These are phyloP conservation scores for Clunio marinus DNA, from an alignment of 2,888 invertebrate species.

Conservation along the genomic window DNA sequence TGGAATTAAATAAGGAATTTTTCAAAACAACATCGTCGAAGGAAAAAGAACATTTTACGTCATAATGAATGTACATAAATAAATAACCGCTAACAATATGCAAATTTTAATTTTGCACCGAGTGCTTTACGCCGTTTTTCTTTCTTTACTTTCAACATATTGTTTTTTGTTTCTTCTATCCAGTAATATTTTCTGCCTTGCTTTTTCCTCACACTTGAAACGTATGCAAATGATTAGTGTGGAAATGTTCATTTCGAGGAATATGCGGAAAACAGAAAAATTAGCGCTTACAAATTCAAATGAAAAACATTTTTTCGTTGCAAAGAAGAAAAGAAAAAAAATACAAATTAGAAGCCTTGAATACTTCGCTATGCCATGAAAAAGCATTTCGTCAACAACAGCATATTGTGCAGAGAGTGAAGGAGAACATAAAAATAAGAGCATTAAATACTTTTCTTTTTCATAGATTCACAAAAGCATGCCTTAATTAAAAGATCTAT, in stretches of 20 bases:
- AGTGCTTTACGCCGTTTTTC: neutral
- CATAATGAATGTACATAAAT: constrained; percentile 33
- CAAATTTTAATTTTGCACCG: constrained; percentile 29
- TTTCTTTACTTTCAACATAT: neutral
- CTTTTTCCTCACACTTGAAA: neutral
- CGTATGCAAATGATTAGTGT: constrained; percentile 32
- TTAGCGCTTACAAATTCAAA: constrained; percentile 1
- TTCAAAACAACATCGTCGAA: neutral
- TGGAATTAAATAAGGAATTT: neutral
- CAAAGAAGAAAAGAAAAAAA: too few species aligned
- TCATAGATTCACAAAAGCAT: too few species aligned
- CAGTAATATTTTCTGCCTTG: too few species aligned
- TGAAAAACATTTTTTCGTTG: too few species aligned
- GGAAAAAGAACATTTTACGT: constrained; percentile 5
- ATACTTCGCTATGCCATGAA: too few species aligned
- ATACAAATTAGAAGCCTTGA: too few species aligned
- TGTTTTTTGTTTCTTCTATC: neutral
- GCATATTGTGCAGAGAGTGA: too few species aligned
- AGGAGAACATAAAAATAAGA: too few species aligned
- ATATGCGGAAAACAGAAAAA: neutral
- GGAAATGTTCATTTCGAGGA: neutral
- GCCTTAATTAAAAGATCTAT: constrained; percentile 29
- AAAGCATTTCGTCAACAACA: too few species aligned
- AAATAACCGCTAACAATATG: constrained; percentile 31
- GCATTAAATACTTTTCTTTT: too few species aligned